Conservation (phyloP, 2,888 invertebrate species). For the Eristalis intricaria region DNA sequence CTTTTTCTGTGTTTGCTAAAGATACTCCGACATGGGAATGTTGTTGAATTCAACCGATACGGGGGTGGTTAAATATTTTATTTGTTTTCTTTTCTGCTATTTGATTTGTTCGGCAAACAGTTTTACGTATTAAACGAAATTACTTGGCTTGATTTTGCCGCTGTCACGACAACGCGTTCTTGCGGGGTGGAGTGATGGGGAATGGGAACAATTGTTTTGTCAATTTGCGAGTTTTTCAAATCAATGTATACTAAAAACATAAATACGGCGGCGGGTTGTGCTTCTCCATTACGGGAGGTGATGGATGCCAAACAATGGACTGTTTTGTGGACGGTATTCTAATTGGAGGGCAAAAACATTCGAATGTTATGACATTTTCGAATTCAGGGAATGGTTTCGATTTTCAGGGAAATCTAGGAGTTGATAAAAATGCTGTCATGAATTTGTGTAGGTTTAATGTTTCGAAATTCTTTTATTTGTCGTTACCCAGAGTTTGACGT, state of each 20-base stretch:
- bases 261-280: background rate
- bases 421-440: too few species aligned
- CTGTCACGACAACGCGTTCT: background rate
- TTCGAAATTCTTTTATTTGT: too few species aligned
- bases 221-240: background rate
- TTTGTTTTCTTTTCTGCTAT: constrained; percentile 31
- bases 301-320: background rate
- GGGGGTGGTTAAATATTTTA: constrained; percentile 57
- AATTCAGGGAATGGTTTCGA: too few species aligned
- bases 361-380: background rate
- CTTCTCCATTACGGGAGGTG: background rate
- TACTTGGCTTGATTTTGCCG: constrained; percentile 2
- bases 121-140: constrained; percentile 1
- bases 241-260: background rate
- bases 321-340: background rate
- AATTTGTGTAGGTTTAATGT: too few species aligned
- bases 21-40: constrained; percentile 17
- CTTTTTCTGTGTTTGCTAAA: background rate
- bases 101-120: constrained; percentile 8
- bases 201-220: background rate
- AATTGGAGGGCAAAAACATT: background rate
- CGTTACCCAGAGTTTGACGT: too few species aligned
- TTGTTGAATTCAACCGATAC: constrained; percentile 57
- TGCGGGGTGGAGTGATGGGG: background rate
- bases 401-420: too few species aligned